Base-by-base conservation (phyloP, 2,888 invertebrate genomes). In the Liodrosophila aerea region DNA sequence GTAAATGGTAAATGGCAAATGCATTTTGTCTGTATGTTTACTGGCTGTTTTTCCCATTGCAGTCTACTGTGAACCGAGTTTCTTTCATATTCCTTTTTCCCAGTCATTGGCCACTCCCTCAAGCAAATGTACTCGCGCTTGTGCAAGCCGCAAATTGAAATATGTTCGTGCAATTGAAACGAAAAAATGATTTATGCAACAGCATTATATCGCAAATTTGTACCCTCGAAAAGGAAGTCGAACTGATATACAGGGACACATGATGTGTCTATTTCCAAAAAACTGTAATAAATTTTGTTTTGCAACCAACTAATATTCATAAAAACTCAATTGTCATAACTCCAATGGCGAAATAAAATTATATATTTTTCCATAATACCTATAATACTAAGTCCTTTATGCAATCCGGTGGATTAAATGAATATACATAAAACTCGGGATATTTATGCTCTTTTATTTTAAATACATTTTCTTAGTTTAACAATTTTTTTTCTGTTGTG, bases 131-230 rank as follows among this genome's bases (percentile, higher is more conserved):
- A 73, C 51, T 47, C 18, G 37, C 45, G 49, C 45, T 53, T 46
- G 51, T 51, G 57, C 41, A 44, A 30, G 59, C 46, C 22, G 52
- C 56, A 56, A 59, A 57, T 71, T 83, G 69, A 73, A 66, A 76
- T 72, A 82, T 74, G 83, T 82, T 73, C 53, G 60, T 70, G 75
- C 86, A 82, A 82, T 85, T 84, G 81, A 82, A 86, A 81, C 64
- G 59, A 72, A 73, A 73, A 83, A 80, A 87, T 88, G 88, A 88
- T 86, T 88, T 87, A 87, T 87, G 74, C 65, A 67, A 67, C 72
- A 73, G 78, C 82, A 88, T 87, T 87, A 87, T 76, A 77, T 82
- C 69, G 62, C 77, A 83, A 80, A 81, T 86, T 74, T 84, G 69
- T 76, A 73, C 73, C 72, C 58, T 73, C 59, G 9, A 54, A 52